Evolutionary conservation across 2,113 vertebrate genomes (phyloP), one percentile per base, ranked within the genome.

Genomic region (Trachemys scripta): DNA sequence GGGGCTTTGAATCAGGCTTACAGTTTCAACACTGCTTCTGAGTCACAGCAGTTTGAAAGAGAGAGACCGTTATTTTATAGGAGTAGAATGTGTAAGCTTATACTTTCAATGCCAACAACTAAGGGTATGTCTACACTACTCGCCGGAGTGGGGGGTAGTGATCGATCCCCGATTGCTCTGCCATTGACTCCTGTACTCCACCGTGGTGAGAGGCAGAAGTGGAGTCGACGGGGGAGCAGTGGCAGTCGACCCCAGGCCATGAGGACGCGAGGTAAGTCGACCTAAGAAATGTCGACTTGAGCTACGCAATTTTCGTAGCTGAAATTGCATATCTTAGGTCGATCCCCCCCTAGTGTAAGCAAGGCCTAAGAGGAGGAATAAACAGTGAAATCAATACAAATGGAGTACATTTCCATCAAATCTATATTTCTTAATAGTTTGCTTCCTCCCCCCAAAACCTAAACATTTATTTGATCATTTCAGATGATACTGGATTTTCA

Each of bases 401-500:
- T n/a, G 5, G 20, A 76, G 12, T 76, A 76, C 24, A 45, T 76
- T 42, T 76, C 42, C 10, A 45, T 45, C 72, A 42, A 76, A 76
- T 45, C 72, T 42, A 50, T 16, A 16, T 13, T 76, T 10, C 86
- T 9, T 88, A 50, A 45, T 13, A 45, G 20, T 17, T 19, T 93
- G 84, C 69, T 85, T 10, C 42, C 49, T 25, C 81, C 12, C 50
- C 84, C 59, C n/a, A 24, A 3, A 93, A 93, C 80, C 20, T 69
- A 35, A 35, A 0, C 22, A 89, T 82, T 93, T 95, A 10, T 42
- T 84, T 38, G 31, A 69, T 57, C 62, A n/a, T n/a, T 69, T 20
- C 35, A 69, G 91, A 82, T 65, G 6, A 6, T 22, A 84, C 1
- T 84, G 62, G 25, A 95, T 95, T 95, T 92, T 91, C 75, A 86